Evolutionary conservation across 2,888 invertebrate genomes (phyloP), one percentile per base, ranked within the genome.

Genomic region (Argyresthia albistria): DNA sequence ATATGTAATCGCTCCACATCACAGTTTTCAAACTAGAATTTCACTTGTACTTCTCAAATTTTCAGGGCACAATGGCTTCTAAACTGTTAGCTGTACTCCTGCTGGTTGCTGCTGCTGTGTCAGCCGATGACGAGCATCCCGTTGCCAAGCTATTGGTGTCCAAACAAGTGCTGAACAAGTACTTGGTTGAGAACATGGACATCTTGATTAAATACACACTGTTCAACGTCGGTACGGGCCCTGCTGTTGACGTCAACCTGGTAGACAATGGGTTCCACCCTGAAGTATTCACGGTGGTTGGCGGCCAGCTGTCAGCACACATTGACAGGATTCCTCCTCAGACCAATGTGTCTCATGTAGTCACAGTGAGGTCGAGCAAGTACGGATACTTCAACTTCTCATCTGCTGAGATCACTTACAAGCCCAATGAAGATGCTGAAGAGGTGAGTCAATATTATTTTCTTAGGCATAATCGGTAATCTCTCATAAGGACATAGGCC

Each of bases 341-440:
- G 66, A 93, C 94, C 11, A 99, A 99, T 82, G 95, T 97, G 2
- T 93, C 97, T 0, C 98, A 99, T 76, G 94, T 96, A 4, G 94
- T 97, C 15, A 95, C 99, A 8, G 93, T 99, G 10, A 89, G 95
- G 57, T 98, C 99, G 4, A 93, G 93, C 66, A 93, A 93, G 68
- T 95, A 91, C 70, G 99, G 99, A 36, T 96, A 96, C 76, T 98
- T 97, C 89, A 99, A 99, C 81, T 99, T 99, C 77, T 95, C 98
- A 1, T 93, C 98, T 51, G 99, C 99, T 57, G 95, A 97, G 80
- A 91, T 98, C 53, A 92, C 93, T 46, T 99, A 99, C 86, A 93
- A 92, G 66, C 89, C 93, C 47, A 91, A 93, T 57, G 97, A 97
- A 82, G 97, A 97, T 69, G 90, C 93, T 42, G 88, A 91, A 63